phyloP scores from a whole-genome alignment of 2,888 invertebrate genomes.

The Cephus sareptanus region DNA sequence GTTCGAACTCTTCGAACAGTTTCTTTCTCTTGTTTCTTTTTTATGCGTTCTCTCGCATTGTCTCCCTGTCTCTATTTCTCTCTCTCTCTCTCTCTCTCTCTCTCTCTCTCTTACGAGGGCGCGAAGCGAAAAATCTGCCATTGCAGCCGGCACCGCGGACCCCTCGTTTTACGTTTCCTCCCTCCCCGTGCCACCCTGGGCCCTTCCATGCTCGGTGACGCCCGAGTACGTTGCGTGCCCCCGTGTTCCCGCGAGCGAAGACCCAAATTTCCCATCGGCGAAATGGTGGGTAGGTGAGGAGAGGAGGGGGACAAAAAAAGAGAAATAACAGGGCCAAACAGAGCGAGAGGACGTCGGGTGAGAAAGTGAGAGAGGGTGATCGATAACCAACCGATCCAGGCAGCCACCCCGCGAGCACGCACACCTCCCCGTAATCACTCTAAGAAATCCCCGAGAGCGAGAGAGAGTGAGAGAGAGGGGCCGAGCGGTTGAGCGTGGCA shows the following conservation, averaged over 20 bases:
- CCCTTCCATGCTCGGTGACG: not conserved
- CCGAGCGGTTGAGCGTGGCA: constrained; percentile 23
- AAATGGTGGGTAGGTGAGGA: not conserved
- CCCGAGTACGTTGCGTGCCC: not conserved
- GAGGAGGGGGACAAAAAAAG: not conserved
- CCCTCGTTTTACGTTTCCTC: not conserved
- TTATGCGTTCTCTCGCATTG: not conserved
- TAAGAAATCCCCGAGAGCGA: constrained; percentile 47
- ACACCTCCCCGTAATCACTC: constrained; percentile 45
- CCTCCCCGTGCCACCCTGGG: not conserved
- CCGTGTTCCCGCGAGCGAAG: not conserved
- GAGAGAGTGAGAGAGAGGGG: constrained; percentile 25
- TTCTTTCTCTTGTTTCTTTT: not conserved
- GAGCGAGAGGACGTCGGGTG: not conserved
- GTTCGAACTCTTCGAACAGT: not conserved
- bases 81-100: too few relatives aligned
- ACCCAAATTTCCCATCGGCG: not conserved
- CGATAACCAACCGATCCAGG: not conserved
- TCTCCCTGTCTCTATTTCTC: not conserved
- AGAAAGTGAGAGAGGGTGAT: not conserved
- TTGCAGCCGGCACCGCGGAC: not conserved
- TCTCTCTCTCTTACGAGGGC: not conserved
- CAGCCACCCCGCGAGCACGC: constrained; percentile 24
- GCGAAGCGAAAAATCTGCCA: not conserved
- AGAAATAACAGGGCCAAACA: not conserved